Evolutionary conservation across 1,140 invertebrate genomes (phyloP), one percentile per base, ranked within the genome.

Genomic region (Microplitis demolitor): DNA sequence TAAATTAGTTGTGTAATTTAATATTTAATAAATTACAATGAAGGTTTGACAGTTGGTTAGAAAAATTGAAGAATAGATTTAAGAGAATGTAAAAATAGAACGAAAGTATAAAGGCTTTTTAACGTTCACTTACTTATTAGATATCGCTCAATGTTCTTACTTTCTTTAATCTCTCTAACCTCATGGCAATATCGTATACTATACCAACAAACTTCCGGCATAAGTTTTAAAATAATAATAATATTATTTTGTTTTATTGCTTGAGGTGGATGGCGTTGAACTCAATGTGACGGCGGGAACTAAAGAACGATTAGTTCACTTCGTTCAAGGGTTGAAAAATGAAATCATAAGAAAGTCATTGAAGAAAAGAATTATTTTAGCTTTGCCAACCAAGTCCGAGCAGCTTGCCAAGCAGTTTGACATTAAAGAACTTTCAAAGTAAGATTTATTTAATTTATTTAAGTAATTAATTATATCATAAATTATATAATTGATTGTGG

Each of bases 381-480:
- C 89, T 0, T 80, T 93, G 39, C 91, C 92, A 13, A 82, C 89
- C 0, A 88, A 90, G 80, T 85, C 91, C 2, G 91, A 92, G 75
- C 83, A 90, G 2, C 79, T 93, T 61, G 92, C 91, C 0, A 93
- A 93, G 82, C 91, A 91, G 75, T 93, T 91, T 77, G 91, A 93
- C 77, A 84, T 93, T 56, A 91, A 92, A 74, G 83, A 85, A 53
- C 79, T 93, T 60, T 83, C 89, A 14, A 91, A 91, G 86, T 87
- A 81, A 84, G 86, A 24, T 24, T 24, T 31, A n/a, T 58, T 31
- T 58, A 4, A 31, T 31, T 58, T 58, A 24, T 58, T 24, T 58
- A 24, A 31, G 24, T 31, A 31, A 31, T 58, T 31, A 54, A 54
- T 13, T 54, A 6, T 14, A 5, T 54, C 16, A 13, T 5, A 54